Evolutionary conservation across 2,888 invertebrate genomes (phyloP).

Genomic region (Caradrina kadenii): DNA sequence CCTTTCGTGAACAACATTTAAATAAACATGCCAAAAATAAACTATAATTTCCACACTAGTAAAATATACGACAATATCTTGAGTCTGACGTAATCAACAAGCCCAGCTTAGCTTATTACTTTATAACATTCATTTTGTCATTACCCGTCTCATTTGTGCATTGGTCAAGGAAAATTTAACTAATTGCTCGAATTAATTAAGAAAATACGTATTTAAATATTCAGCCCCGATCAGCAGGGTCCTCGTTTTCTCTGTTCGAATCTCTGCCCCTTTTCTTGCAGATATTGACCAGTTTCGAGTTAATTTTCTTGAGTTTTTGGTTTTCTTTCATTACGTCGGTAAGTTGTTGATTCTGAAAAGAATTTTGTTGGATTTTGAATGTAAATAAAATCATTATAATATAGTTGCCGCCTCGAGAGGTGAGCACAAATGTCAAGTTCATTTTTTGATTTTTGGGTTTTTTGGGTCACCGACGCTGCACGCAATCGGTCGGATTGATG

Average conservation of each 20-base stretch:
- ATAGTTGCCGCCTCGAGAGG: too few relatives aligned
- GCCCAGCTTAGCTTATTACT: conserved; percentile 59
- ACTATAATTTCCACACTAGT: conserved; percentile 20
- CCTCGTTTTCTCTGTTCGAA: conserved; percentile 80
- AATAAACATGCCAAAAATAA: conserved; percentile 34
- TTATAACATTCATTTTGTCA: conserved; percentile 21
- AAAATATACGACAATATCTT: conserved; percentile 36
- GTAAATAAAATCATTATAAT: too few relatives aligned
- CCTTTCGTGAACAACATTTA: neutral
- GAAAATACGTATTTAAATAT: neutral
- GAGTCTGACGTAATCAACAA: conserved; percentile 59
- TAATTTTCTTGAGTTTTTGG: conserved; percentile 87
- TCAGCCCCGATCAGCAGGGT: conserved; percentile 73
- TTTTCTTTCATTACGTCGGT: conserved; percentile 87
- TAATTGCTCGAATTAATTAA: conserved; percentile 26
- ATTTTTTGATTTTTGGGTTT: too few relatives aligned
- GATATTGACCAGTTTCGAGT: conserved; percentile 82
- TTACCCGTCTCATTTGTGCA: conserved; percentile 49
- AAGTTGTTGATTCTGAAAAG: conserved; percentile 85
- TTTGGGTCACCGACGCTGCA: too few relatives aligned
- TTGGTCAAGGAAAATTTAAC: conserved; percentile 34
- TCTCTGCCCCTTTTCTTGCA: conserved; percentile 86
- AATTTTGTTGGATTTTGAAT: neutral
- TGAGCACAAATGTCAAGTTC: too few relatives aligned
- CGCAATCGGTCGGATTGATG: too few relatives aligned